A percentile compares a stretch with the other conserved stretches of the same genome.
phyloP scores from a whole-genome alignment of 2,888 invertebrate species.

The Schrankia costaestrigalis region DNA sequence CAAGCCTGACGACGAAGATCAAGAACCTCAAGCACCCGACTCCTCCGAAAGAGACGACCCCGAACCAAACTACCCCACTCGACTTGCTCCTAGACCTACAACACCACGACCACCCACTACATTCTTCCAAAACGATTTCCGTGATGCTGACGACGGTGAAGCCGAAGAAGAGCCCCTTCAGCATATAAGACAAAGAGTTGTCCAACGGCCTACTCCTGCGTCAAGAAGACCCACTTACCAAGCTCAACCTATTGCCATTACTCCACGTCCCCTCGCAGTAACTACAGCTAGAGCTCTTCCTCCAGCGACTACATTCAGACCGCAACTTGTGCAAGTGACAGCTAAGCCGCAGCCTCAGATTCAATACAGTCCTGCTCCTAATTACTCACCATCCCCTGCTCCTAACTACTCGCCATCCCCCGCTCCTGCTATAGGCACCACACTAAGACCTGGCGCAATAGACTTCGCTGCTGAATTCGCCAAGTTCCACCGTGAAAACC shows the following conservation, averaged over 20 bases:
- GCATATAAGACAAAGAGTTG: slow-evolving; percentile 70
- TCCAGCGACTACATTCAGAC: slow-evolving; percentile 85
- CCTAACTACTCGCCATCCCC: slow-evolving; percentile 63
- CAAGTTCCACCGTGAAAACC: slow-evolving; percentile 85
- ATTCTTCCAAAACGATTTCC: slow-evolving; percentile 86
- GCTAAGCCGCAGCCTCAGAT: slow-evolving; percentile 73
- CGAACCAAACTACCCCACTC: slow-evolving; percentile 82
- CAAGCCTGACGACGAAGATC: slow-evolving; percentile 85
- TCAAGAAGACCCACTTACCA: slow-evolving; percentile 68
- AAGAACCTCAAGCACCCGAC: slow-evolving; percentile 76
- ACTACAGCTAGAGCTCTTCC: slow-evolving; percentile 75
- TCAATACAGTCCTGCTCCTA: slow-evolving; percentile 68
- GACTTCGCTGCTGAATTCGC: slow-evolving; percentile 89
- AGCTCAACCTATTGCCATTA: slow-evolving; percentile 78
- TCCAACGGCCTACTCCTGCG: slow-evolving; percentile 67
- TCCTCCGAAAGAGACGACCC: slow-evolving; percentile 82
- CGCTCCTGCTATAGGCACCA: slow-evolving; percentile 49
- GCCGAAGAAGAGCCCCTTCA: slow-evolving; percentile 76
- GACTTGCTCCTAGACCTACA: slow-evolving; percentile 67
- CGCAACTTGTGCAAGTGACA: slow-evolving; percentile 82
- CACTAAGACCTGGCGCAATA: slow-evolving; percentile 57
- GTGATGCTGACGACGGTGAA: slow-evolving; percentile 83
- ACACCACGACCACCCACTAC: slow-evolving; percentile 83
- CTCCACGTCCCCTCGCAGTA: slow-evolving; percentile 80
- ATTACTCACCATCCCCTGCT: slow-evolving; percentile 61